phyloP scores from a whole-genome alignment of 2,113 vertebrate species.

The Plestiodon gilberti region DNA sequence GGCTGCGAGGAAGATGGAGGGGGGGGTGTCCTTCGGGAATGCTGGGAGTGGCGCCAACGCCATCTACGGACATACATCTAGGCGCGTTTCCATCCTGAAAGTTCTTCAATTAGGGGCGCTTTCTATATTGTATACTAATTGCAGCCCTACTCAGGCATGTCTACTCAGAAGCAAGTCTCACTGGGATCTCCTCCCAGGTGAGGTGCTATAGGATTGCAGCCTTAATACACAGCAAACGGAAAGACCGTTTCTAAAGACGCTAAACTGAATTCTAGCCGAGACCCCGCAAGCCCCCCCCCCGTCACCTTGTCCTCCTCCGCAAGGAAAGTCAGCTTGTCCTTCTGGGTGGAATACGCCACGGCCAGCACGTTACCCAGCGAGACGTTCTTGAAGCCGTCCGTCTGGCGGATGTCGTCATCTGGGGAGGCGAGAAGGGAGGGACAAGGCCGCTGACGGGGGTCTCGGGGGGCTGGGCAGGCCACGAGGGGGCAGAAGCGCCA shows the following conservation, averaged over 20 bases:
- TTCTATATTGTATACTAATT: too few species aligned
- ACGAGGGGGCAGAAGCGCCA: background rate
- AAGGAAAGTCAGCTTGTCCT: conserved; percentile 90
- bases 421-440: background rate
- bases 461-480: background rate
- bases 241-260: background rate
- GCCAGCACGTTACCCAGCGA: conserved; percentile 89
- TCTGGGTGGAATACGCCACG: conserved; percentile 84
- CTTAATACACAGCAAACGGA: background rate
- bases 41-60: too few species aligned
- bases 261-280: background rate
- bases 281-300: background rate
- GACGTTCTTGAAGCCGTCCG: conserved; percentile 92
- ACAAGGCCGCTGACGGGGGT: background rate
- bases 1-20: too few species aligned
- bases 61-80: too few species aligned
- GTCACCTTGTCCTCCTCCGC: conserved; percentile 87
- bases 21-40: too few species aligned
- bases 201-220: too few species aligned
- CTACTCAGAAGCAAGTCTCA: too few species aligned
- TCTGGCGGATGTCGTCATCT: conserved; percentile 93
- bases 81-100: too few species aligned
- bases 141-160: too few species aligned
- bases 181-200: too few species aligned
- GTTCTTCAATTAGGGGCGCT: too few species aligned